phyloP scores from a whole-genome alignment of 2,113 vertebrate genomes.

The Apistogramma diplotaenia region DNA sequence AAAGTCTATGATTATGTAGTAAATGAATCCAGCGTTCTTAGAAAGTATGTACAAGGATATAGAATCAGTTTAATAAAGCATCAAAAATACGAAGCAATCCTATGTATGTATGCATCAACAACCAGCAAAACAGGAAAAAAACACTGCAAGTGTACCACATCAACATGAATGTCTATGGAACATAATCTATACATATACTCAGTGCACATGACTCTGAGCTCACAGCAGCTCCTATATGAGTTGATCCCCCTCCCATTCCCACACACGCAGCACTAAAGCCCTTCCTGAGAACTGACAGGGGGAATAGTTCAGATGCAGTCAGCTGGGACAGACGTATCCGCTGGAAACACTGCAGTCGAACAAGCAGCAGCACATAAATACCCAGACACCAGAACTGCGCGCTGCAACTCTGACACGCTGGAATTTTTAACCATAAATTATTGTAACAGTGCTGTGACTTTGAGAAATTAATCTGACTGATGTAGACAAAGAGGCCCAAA shows the following conservation, averaged over 20 bases:
- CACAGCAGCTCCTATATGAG: constrained; percentile 3
- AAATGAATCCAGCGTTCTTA: no score
- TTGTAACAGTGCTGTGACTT: neutral
- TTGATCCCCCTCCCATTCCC: neutral
- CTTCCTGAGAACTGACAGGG: neutral
- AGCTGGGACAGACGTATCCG: neutral
- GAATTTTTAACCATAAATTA: constrained; percentile 1
- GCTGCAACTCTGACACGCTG: neutral
- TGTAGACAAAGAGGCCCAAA: neutral
- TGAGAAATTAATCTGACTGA: constrained; percentile 10
- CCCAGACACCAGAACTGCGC: neutral
- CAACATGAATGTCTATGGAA: no score
- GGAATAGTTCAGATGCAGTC: constrained; percentile 42
- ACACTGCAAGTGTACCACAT: neutral
- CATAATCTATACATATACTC: no score
- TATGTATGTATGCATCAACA: neutral
- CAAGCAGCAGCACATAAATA: neutral
- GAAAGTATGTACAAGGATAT: no score
- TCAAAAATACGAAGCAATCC: neutral
- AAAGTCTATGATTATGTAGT: no score
- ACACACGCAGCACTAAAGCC: neutral
- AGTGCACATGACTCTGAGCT: neutral
- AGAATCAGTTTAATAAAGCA: no score
- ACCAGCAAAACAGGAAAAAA: neutral
- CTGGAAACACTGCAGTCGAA: constrained; percentile 5